A percentile compares a stretch with the other conserved stretches of the same genome.
Conservation (phyloP, 2,113 vertebrate species). For the cat (Felis catus) region F.catus_Fca126_mat1.0 CM031428.1:15974001-15974500, state of each 20-base stretch:
- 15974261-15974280: background rate
- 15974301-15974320: background rate
- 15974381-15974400: background rate
- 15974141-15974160: background rate
- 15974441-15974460: background rate
- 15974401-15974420: background rate
- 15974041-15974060: background rate
- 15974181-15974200: background rate
- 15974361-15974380: background rate
- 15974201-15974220: background rate
- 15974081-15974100: constrained; percentile 3
- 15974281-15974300: background rate
- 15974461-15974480: too few species aligned
- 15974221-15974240: background rate
- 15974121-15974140: background rate
- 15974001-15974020: background rate
- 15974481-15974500: too few species aligned
- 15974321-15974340: background rate
- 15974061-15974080: background rate
- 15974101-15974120: background rate
- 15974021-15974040: background rate
- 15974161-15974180: background rate
- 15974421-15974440: background rate
- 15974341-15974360: background rate
- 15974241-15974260: background rate